Evolutionary conservation across 2,113 vertebrate species (phyloP).

Genomic region (Psophia crepitans): DNA sequence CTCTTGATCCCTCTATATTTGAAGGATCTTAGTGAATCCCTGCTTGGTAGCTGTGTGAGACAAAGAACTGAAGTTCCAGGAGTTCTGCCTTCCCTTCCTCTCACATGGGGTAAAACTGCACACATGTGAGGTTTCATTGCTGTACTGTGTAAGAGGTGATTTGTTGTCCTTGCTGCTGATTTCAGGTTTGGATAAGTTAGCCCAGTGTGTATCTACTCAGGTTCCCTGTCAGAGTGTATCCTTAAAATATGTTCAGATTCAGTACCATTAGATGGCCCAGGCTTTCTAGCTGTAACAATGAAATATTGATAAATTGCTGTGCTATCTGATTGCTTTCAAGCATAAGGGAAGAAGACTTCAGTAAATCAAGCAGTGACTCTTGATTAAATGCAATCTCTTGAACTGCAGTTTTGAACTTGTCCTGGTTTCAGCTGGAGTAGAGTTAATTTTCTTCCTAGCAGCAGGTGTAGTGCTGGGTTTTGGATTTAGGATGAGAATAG

Average conservation of each 20-base stretch:
- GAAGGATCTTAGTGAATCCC: not conserved
- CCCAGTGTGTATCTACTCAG: not conserved
- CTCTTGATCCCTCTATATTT: not conserved
- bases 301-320: not conserved
- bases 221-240: not conserved
- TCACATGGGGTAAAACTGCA: fast-evolving
- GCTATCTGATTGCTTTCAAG: not conserved
- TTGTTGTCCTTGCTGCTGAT: not conserved
- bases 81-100: not conserved
- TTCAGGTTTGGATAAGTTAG: not conserved
- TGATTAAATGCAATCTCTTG: not conserved
- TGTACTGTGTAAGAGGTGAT: not conserved
- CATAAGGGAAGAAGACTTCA: not conserved
- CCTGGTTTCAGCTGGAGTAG: too few relatives aligned
- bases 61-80: fast-evolving
- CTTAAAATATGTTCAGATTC: not conserved
- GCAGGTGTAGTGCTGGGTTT: too few relatives aligned
- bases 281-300: not conserved
- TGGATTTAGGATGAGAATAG: too few relatives aligned
- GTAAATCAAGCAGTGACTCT: not conserved
- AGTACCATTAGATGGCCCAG: not conserved
- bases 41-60: not conserved
- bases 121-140: not conserved
- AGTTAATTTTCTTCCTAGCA: too few relatives aligned
- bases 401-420: not conserved